Percentiles rank a stretch among this genome's conserved stretches.
Evolutionary conservation across 1,140 invertebrate genomes (phyloP).

Genomic region (Drosophila lacteicornis): DNA sequence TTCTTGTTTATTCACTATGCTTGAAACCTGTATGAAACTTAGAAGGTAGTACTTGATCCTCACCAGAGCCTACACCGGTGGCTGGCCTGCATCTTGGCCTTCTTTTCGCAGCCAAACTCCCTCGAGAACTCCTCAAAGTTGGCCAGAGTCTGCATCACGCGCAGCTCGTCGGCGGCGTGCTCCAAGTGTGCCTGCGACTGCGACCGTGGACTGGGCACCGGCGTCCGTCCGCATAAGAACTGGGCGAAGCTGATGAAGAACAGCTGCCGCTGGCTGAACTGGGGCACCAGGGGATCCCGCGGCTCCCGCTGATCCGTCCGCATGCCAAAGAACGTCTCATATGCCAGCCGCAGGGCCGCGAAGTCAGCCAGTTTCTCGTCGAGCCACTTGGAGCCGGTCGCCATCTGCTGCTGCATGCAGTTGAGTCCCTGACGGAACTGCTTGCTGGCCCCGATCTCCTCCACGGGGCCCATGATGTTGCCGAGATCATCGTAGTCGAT

Average conservation of each 20-base stretch:
- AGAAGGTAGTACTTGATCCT: background rate
- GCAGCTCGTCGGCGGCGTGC: conserved; percentile 92
- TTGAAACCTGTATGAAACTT: no score
- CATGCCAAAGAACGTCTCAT: conserved; percentile 65
- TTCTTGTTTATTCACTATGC: background rate
- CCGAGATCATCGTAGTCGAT: conserved; percentile 73
- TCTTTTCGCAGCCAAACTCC: conserved; percentile 89
- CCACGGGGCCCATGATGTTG: conserved; percentile 78
- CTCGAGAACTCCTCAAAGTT: conserved; percentile 93
- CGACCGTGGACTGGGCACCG: conserved; percentile 91
- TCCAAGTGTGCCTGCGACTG: conserved; percentile 89
- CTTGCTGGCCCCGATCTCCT: conserved; percentile 70
- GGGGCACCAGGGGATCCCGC: conserved; percentile 84
- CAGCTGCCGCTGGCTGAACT: conserved; percentile 90
- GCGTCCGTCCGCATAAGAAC: conserved; percentile 94
- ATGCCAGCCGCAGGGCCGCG: conserved; percentile 71
- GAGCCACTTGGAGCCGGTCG: conserved; percentile 68
- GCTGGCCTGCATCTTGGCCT: conserved; percentile 92
- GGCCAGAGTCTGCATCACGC: conserved; percentile 92
- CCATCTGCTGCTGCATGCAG: conserved; percentile 77
- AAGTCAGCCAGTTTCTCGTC: conserved; percentile 79
- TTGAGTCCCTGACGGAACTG: conserved; percentile 62
- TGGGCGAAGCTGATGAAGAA: conserved; percentile 95
- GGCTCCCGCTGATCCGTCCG: conserved; percentile 42
- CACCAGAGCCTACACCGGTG: conserved; percentile 95